phyloP scores from a whole-genome alignment of 2,888 invertebrate species.

The Leptinotarsa tumamoca region DNA sequence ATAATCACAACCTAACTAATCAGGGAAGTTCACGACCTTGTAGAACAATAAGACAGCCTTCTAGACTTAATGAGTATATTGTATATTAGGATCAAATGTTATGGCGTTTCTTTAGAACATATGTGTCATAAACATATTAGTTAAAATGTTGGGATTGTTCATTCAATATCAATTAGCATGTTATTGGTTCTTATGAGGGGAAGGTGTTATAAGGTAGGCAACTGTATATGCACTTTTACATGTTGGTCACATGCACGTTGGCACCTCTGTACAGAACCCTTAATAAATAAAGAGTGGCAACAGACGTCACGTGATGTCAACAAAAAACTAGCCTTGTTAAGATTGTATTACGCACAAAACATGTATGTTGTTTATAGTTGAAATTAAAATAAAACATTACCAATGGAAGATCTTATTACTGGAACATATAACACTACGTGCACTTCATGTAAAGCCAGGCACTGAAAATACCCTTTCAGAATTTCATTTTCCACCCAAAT shows the following conservation, averaged over 20 bases:
- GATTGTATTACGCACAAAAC: not conserved
- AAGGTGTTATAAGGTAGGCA: slow-evolving; percentile 8
- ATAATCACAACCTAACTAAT: not conserved
- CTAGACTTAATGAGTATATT: not conserved
- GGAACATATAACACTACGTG: too few species aligned
- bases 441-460: too few species aligned
- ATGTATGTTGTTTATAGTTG: not conserved
- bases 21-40: not conserved
- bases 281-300: not conserved
- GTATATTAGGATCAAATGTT: not conserved
- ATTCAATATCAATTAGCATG: not conserved
- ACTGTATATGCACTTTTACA: not conserved
- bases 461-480: too few species aligned
- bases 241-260: not conserved
- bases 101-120: not conserved
- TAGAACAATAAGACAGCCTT: slow-evolving; percentile 3
- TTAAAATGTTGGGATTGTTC: not conserved
- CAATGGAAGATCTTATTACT: too few species aligned
- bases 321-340: not conserved
- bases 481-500: too few species aligned
- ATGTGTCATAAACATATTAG: not conserved
- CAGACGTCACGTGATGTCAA: not conserved
- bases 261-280: not conserved
- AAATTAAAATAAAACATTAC: too few species aligned
- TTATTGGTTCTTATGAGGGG: slow-evolving; percentile 4